phyloP scores from a whole-genome alignment of 2,888 invertebrate species.

The Aphrophora alni region DNA sequence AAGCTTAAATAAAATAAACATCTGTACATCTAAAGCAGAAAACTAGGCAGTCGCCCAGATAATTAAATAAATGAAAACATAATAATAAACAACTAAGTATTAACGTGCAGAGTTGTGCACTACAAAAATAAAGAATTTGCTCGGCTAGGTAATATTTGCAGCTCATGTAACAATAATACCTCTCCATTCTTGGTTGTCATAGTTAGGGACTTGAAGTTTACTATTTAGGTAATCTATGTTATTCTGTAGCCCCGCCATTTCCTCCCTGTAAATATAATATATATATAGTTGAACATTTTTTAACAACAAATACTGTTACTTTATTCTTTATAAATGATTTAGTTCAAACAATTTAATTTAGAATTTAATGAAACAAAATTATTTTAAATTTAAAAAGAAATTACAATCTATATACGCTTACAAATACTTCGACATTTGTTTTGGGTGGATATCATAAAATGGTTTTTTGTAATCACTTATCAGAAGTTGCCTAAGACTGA shows the following conservation, averaged over 20 bases:
- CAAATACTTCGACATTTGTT: no score
- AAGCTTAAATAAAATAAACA: no score
- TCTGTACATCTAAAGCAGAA: background rate
- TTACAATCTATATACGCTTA: no score
- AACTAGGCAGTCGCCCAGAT: background rate
- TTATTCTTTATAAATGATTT: background rate
- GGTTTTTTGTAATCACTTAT: no score
- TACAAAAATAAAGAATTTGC: background rate
- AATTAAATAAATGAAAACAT: background rate
- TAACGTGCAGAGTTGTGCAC: background rate
- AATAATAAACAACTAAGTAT: background rate
- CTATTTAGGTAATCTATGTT: slow-evolving; percentile 72
- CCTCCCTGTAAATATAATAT: slow-evolving; percentile 65
- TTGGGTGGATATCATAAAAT: no score
- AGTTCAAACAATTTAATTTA: background rate
- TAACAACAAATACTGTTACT: slow-evolving; percentile 3
- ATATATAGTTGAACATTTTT: slow-evolving; percentile 27
- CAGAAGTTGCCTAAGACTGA: no score
- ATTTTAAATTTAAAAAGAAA: no score
- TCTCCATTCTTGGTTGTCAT: slow-evolving; percentile 53
- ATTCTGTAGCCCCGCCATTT: slow-evolving; percentile 82
- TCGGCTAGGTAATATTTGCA: background rate
- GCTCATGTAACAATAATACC: slow-evolving; percentile 41
- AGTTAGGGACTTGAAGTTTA: slow-evolving; percentile 54
- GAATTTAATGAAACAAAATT: no score